Base-by-base conservation (phyloP, 1,140 invertebrate genomes). In the Rhopalosiphum padi region DNA sequence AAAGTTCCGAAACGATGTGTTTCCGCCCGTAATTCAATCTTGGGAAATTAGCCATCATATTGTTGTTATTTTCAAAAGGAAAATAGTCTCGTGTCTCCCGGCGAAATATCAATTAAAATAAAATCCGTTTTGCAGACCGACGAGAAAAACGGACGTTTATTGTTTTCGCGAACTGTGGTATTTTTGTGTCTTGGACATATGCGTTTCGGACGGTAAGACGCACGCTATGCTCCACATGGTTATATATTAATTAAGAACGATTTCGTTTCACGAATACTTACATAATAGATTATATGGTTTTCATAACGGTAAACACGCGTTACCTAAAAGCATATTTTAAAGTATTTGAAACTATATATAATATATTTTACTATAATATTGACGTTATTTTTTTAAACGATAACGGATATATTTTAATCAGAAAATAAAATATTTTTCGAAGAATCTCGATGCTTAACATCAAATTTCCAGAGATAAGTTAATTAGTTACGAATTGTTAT, bases 31-130 rank as follows among this genome's bases (percentile, higher is more conserved):
- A 77, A 77, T 77, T 77, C 30, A 77, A 77, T 77, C 60, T 77
- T 77, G 30, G 30, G 30, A 77, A 77, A 77, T 77, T 77, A 77
- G 60, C 60, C 60, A 77, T 77, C 30, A n/a, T 77, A 77, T 77
- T 77, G 60, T 77, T 77, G 60, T 77, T n/a, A 77, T 77, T 77
- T 77, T 77, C 60, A n/a, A 77, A 77, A 77, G 15, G 30, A 77
- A 77, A 77, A 77, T 77, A 77, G 60, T 77, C 60, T 77, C 60
- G 30, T 77, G 60, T 77, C 60, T 77, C 60, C 30, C 30, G 3
- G 30, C 5, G 7, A 77, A 77, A 77, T 77, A 77, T 77, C 60
- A 77, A 77, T 77, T 77, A 77, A 77, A 77, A 77, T 68, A n/a
- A 68, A 68, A 68, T 18, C 30, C 60, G 30, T 68, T 68, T 68